Evolutionary conservation across 2,797 vertebrate species (phyloP).

Genomic region (Chiroxiphia lanceolata): DNA sequence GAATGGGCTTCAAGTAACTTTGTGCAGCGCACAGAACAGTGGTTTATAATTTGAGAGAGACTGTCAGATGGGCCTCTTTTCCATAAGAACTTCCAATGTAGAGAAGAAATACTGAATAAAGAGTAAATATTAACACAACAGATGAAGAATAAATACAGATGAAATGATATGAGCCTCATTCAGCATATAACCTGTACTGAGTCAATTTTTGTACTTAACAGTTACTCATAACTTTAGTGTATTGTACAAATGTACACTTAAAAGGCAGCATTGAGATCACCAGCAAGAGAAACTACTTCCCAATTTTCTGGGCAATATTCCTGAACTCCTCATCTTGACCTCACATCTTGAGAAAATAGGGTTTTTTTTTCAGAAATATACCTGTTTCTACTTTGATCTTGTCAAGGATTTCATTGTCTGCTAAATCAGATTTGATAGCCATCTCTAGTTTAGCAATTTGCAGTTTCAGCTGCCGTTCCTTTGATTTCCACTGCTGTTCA

Average conservation of each 20-base stretch:
- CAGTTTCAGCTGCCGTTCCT: slow-evolving; percentile 85
- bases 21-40: not conserved
- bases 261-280: not conserved
- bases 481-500: slow-evolving; percentile 82
- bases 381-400: slow-evolving; percentile 86
- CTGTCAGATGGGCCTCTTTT: not conserved
- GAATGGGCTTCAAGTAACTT: not conserved
- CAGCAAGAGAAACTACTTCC: not conserved
- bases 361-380: slow-evolving; percentile 57
- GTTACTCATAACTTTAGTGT: not conserved
- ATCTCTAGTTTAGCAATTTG: slow-evolving; percentile 87
- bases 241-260: not conserved
- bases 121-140: not conserved
- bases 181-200: not conserved
- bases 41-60: not conserved
- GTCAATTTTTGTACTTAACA: not conserved
- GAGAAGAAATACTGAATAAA: not conserved
- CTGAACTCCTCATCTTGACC: not conserved
- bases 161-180: not conserved
- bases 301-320: not conserved
- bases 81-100: not conserved
- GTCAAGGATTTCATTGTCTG: slow-evolving; percentile 88
- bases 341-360: not conserved
- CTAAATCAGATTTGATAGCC: slow-evolving; percentile 85
- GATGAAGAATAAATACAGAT: not conserved